phyloP scores from a whole-genome alignment of 2,113 vertebrate species.

The Synodontis membranacea region DNA sequence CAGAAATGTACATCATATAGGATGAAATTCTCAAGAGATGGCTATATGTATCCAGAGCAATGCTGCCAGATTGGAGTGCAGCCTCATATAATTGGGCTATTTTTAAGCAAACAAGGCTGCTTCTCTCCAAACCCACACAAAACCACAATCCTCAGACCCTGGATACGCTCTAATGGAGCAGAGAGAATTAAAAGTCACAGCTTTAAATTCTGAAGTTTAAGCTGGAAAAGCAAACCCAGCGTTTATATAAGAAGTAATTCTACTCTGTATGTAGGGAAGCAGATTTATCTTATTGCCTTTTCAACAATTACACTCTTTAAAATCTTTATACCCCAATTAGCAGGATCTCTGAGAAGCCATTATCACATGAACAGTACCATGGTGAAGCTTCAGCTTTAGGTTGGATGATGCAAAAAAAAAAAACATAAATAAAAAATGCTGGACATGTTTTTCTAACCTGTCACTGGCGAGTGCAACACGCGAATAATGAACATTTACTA shows the following conservation, averaged over 20 bases:
- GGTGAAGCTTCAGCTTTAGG: background rate
- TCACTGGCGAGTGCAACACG: background rate
- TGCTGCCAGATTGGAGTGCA: conserved; percentile 10
- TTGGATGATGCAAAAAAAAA: background rate
- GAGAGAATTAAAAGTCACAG: background rate
- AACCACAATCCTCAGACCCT: background rate
- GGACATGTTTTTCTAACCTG: background rate
- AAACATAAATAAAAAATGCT: no score
- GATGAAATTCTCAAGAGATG: background rate
- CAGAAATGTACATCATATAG: background rate
- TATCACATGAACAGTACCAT: background rate
- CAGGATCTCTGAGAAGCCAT: background rate
- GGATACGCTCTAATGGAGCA: background rate
- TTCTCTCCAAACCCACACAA: background rate
- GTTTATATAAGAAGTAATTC: background rate
- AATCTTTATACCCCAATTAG: background rate
- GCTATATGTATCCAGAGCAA: background rate
- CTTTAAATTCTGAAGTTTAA: background rate
- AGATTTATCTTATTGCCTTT: background rate
- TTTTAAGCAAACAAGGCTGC: conserved; percentile 17
- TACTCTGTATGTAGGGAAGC: background rate
- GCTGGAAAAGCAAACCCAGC: background rate
- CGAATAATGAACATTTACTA: background rate
- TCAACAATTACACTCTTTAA: background rate
- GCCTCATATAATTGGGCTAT: conserved; percentile 6